Evolutionary conservation across 2,113 vertebrate genomes (phyloP).

Genomic region (Balaeniceps rex): DNA sequence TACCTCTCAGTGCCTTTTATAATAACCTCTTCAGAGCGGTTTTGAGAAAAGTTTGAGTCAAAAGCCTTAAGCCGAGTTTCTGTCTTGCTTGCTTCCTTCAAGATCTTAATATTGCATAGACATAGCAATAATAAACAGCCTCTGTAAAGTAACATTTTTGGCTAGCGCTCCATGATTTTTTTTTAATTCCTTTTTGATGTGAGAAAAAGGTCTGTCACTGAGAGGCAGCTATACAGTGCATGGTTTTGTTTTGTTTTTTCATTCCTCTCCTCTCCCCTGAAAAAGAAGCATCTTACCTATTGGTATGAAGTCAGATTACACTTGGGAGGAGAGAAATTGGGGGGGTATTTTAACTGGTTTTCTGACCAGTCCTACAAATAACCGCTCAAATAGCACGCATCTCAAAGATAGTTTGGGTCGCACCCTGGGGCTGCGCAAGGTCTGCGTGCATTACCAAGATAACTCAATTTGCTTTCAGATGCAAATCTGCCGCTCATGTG

Average conservation of each 20-base stretch:
- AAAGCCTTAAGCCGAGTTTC: neutral
- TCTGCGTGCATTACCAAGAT: neutral
- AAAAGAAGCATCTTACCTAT: neutral
- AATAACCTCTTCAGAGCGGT: neutral
- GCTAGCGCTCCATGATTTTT: neutral
- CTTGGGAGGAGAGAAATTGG: rapidly evolving
- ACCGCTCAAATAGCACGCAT: rapidly evolving
- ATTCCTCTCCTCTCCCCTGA: too few species aligned
- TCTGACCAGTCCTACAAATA: neutral
- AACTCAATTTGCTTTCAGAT: neutral
- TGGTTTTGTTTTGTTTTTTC: neutral
- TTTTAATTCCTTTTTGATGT: neutral
- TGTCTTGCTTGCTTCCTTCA: neutral
- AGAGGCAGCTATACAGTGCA: rapidly evolving
- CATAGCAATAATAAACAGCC: neutral
- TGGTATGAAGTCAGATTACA: neutral
- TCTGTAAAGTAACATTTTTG: neutral
- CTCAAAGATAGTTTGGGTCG: rapidly evolving
- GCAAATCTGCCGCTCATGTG: neutral
- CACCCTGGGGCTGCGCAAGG: rapidly evolving
- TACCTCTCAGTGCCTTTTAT: neutral
- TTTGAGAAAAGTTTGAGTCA: neutral
- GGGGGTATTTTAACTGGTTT: neutral
- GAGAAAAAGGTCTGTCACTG: neutral
- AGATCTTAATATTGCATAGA: neutral